Percentiles rank a stretch among this genome's conserved stretches.
These are phyloP conservation scores for Ips typographus DNA, from an alignment of 1,140 invertebrate species.

Conservation along the genomic window DNA sequence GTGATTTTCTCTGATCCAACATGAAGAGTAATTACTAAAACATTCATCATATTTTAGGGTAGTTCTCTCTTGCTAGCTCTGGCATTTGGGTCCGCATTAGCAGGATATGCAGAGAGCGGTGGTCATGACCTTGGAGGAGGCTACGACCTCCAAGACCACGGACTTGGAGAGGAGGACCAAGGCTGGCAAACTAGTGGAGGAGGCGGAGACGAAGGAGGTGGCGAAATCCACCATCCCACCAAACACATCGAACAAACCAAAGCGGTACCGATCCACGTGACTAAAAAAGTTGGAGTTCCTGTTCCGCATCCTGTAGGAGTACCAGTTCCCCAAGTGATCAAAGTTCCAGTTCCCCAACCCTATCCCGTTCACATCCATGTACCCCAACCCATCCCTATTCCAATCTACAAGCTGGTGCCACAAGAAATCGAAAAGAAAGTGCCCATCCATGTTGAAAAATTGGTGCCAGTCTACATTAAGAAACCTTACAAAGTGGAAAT, in stretches of 20 bases:
- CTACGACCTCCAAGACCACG: conserved; percentile 30
- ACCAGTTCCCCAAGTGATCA: conserved; percentile 71
- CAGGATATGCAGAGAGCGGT: conserved; percentile 42
- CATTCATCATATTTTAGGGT: conserved; percentile 25
- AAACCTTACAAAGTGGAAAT: conserved; percentile 77
- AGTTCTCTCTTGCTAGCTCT: conserved; percentile 40
- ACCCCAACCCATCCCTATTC: conserved; percentile 71
- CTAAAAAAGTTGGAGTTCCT: conserved; percentile 73
- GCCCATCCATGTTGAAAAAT: conserved; percentile 74
- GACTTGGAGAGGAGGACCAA: conserved; percentile 32
- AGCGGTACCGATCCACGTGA: conserved; percentile 69
- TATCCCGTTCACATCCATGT: conserved; percentile 71
- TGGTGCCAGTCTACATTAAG: conserved; percentile 73
- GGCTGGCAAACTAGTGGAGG: conserved; percentile 26
- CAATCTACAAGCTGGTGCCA: conserved; percentile 68
- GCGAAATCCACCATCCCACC: conserved; percentile 52
- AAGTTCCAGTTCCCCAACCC: conserved; percentile 72
- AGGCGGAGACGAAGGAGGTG: conserved; percentile 40
- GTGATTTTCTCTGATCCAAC: not conserved
- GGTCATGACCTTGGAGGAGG: conserved; percentile 44
- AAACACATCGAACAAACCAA: conserved; percentile 67
- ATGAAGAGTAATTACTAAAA: not conserved
- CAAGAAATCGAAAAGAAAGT: conserved; percentile 71
- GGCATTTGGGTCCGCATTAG: conserved; percentile 38
- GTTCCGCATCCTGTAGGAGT: conserved; percentile 74